Base-by-base conservation (phyloP, 1,140 invertebrate genomes). In the Sycobia sp. region DNA sequence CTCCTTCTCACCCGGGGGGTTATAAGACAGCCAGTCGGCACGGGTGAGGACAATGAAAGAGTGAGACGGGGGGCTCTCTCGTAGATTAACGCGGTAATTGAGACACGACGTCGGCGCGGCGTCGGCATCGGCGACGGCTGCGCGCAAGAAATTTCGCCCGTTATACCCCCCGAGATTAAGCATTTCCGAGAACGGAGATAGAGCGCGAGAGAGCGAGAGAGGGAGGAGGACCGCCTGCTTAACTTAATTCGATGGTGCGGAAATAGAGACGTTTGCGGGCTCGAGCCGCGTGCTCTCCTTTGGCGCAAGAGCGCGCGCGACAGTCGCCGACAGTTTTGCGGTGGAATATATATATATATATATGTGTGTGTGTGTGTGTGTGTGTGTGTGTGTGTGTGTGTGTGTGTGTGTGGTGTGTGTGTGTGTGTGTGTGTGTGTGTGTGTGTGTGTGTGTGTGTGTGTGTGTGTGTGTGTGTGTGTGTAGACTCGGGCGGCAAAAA, bases 131-230 rank as follows among this genome's bases (percentile, higher is more conserved):
- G 58, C 55, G 22, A 13, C 59, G 54, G 59, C 58, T 16, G 14
- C 38, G 54, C 62, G 66, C 65, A 63, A 68, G 66, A 67, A 71
- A 68, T 68, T 71, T n/a, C 66, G 62, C 68, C 66, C n/a, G 60
- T 54, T 60, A 64, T 44, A 36, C 50, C 32, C 38, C 22, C 62
- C 46, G 64, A 66, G 66, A 62, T 66, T 43, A 66, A 67, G 65
- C 65, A 56, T 41, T 60, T 50, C 50, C 50, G 34, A 67, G 65
- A 65, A 65, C n/a, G n/a, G n/a, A n/a, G 61, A 57, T 60, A n/a
- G n/a, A n/a, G n/a, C n/a, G n/a, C n/a, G n/a, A n/a, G n/a, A n/a
- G n/a, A n/a, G n/a, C n/a, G n/a, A n/a, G n/a, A n/a, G n/a, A n/a
- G 43, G 16, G 3, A 53, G 9, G 29, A 57, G 18, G 55, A 41